Percentiles rank a stretch among this genome's conserved stretches.
phyloP scores from a whole-genome alignment of 2,888 invertebrate species.

The Lobophora halterata region DNA sequence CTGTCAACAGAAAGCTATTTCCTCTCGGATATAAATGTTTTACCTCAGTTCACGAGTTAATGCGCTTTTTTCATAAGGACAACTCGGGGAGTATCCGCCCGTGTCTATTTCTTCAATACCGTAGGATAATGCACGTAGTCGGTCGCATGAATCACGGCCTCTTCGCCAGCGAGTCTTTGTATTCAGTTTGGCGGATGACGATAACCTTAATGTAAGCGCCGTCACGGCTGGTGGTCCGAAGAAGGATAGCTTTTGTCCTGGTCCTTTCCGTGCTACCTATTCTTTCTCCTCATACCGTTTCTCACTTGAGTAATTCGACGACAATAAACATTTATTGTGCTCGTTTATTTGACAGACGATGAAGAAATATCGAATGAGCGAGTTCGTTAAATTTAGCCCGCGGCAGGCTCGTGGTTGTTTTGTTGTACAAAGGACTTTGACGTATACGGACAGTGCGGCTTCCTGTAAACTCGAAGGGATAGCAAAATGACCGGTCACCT shows the following conservation, averaged over 20 bases:
- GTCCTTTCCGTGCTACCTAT: slow-evolving; percentile 72
- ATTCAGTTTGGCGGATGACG: slow-evolving; percentile 77
- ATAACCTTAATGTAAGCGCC: slow-evolving; percentile 80
- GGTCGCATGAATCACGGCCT: slow-evolving; percentile 72
- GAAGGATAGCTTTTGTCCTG: slow-evolving; percentile 77
- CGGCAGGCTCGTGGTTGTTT: slow-evolving; percentile 49
- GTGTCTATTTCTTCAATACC: slow-evolving; percentile 55
- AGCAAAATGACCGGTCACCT: slow-evolving; percentile 54
- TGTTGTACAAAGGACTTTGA: slow-evolving; percentile 44
- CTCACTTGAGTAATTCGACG: slow-evolving; percentile 78
- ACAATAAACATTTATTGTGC: slow-evolving; percentile 79
- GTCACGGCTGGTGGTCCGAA: slow-evolving; percentile 77
- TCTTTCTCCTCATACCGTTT: slow-evolving; percentile 77
- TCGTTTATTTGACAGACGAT: slow-evolving; percentile 76
- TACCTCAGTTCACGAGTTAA: slow-evolving; percentile 32
- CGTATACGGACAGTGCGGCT: slow-evolving; percentile 35
- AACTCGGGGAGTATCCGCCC: slow-evolving; percentile 42
- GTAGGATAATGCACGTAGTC: slow-evolving; percentile 63
- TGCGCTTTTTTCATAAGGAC: slow-evolving; percentile 37
- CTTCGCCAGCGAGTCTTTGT: slow-evolving; percentile 65
- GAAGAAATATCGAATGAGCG: slow-evolving; percentile 72
- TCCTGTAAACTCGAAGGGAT: slow-evolving; percentile 42
- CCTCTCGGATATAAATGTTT: slow-evolving; percentile 24
- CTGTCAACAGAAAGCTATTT: slow-evolving; percentile 14
- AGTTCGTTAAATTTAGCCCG: slow-evolving; percentile 59